Evolutionary conservation across 2,888 invertebrate genomes (phyloP).

Genomic region (Lycaena phlaeas): DNA sequence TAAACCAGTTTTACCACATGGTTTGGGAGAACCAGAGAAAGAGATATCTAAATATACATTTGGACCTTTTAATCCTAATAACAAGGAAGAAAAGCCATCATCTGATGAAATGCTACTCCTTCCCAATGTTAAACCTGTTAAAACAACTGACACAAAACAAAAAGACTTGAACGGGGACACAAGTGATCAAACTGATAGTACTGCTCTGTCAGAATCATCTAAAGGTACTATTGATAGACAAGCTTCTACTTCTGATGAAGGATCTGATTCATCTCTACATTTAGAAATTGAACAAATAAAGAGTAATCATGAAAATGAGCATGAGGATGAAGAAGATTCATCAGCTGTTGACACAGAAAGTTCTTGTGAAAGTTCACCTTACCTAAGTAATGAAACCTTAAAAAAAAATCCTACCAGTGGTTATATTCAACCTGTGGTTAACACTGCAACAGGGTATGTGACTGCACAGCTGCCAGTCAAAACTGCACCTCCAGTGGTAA

Average conservation of each 20-base stretch:
- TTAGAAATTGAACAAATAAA: slow-evolving; percentile 44
- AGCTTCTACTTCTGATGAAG: slow-evolving; percentile 52
- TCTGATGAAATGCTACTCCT: slow-evolving; percentile 61
- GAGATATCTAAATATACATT: slow-evolving; percentile 55
- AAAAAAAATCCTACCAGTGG: slow-evolving; percentile 48
- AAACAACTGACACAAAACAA: slow-evolving; percentile 45
- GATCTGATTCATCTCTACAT: slow-evolving; percentile 52
- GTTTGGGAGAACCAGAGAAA: slow-evolving; percentile 67
- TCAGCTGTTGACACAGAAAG: slow-evolving; percentile 40
- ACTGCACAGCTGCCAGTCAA: slow-evolving; percentile 35
- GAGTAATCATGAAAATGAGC: slow-evolving; percentile 28
- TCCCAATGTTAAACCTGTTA: slow-evolving; percentile 45
- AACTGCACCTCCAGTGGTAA: slow-evolving; percentile 25
- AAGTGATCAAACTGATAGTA: slow-evolving; percentile 62
- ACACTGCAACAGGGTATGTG: slow-evolving; percentile 38
- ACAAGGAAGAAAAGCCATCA: slow-evolving; percentile 58
- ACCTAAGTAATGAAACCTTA: slow-evolving; percentile 42
- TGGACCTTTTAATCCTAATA: slow-evolving; percentile 49
- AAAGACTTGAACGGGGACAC: slow-evolving; percentile 50
- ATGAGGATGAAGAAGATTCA: slow-evolving; percentile 34
- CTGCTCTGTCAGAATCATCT: slow-evolving; percentile 57
- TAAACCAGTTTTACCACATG: slow-evolving; percentile 78
- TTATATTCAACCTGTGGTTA: slow-evolving; percentile 40
- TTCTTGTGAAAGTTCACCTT: slow-evolving; percentile 42
- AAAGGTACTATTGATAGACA: slow-evolving; percentile 48